A percentile compares a stretch with the other conserved stretches of the same genome.
phyloP scores from a whole-genome alignment of 2,797 vertebrate species.

The Aplochiton taeniatus region DNA sequence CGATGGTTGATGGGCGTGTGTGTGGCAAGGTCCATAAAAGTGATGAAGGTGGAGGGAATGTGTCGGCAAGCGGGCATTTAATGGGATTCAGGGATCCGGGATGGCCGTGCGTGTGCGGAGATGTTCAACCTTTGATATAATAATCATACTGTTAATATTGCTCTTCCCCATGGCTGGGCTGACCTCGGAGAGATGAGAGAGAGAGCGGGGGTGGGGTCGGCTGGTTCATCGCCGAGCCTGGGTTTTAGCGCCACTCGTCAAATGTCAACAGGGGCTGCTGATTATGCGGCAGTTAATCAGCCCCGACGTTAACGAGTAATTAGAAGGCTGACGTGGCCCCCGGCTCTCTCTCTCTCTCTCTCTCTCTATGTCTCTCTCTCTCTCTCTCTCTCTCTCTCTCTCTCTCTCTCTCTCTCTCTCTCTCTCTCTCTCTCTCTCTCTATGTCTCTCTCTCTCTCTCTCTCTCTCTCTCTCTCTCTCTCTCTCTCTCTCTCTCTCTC shows the following conservation, averaged over 20 bases:
- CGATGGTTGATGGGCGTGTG: constrained; percentile 9
- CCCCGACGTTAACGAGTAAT: constrained; percentile 9
- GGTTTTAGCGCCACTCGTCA: constrained; percentile 15
- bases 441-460: too few relatives aligned
- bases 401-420: too few relatives aligned
- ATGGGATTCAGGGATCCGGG: constrained; percentile 27
- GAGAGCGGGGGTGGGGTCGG: too few relatives aligned
- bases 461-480: too few relatives aligned
- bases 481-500: too few relatives aligned
- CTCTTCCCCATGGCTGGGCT: background rate
- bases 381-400: too few relatives aligned
- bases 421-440: too few relatives aligned
- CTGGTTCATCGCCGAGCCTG: background rate
- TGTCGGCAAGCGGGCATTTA: constrained; percentile 12
- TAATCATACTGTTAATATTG: background rate
- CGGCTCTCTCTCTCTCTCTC: background rate
- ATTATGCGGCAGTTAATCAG: constrained; percentile 9
- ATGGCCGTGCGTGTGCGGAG: background rate
- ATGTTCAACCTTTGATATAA: too few relatives aligned
- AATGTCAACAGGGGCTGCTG: constrained; percentile 7
- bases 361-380: too few relatives aligned
- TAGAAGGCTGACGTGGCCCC: constrained; percentile 7
- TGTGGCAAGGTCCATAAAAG: constrained; percentile 28
- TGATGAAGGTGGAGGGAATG: constrained; percentile 25
- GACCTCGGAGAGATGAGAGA: background rate